phyloP scores from a whole-genome alignment of 2,113 vertebrate genomes.

The Dipodomys stephensi region DNA sequence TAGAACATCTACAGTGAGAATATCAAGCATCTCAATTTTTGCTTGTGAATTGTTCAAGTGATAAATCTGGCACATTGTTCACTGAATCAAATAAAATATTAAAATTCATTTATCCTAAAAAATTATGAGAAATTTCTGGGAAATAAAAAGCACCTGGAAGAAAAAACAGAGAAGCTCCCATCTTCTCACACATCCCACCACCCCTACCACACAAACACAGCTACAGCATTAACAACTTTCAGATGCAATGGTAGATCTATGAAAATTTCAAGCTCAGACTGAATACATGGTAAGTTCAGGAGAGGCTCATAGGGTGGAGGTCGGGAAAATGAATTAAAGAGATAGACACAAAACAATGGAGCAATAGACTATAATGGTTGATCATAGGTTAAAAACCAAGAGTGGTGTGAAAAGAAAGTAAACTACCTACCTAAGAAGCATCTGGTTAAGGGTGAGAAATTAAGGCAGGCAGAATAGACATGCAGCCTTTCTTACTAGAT shows the following conservation, averaged over 20 bases:
- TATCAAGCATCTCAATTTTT: too few species aligned
- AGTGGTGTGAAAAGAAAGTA: not conserved
- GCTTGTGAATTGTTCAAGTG: too few species aligned
- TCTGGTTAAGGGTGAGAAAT: not conserved
- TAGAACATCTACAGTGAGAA: too few species aligned
- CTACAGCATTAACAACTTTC: not conserved
- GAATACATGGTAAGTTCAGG: not conserved
- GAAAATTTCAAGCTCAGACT: not conserved
- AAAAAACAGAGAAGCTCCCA: too few species aligned
- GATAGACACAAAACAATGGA: not conserved
- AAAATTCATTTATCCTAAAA: too few species aligned
- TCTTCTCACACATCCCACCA: too few species aligned
- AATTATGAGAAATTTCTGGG: too few species aligned
- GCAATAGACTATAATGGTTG: not conserved
- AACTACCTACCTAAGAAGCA: not conserved
- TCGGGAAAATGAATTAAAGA: constrained; percentile 29
- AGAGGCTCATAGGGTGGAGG: not conserved
- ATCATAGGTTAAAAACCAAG: not conserved
- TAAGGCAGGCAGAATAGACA: not conserved
- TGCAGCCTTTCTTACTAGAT: not conserved
- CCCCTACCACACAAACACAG: not conserved
- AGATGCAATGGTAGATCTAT: not conserved
- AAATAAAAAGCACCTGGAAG: too few species aligned
- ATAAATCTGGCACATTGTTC: too few species aligned
- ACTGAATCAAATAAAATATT: too few species aligned